Base-by-base conservation (phyloP, 1,140 invertebrate genomes). In the Plectus sambesii region DNA sequence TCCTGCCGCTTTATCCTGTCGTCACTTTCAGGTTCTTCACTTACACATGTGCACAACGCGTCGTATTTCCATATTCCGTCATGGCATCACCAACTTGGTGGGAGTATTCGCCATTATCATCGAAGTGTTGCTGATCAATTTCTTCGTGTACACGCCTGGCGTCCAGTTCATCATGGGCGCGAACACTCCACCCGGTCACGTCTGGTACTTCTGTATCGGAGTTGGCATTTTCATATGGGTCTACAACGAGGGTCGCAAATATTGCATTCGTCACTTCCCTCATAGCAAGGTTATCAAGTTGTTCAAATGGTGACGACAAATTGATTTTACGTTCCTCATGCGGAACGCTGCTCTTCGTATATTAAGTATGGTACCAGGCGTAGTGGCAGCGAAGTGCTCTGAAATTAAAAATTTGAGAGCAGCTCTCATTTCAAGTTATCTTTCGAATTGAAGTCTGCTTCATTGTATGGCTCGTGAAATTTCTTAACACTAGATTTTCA, bases 81-180 rank as follows among this genome's bases (percentile, higher is more conserved):
- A 66, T 30, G 63, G 63, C 15, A 48, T 66, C n/a, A 64, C 62
- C 12, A 66, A 66, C 43, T 41, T 66, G 24, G 56, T 66, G 17
- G 51, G 50, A 27, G 49, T 66, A 22, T 66, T 66, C 47, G 63
- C 63, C 9, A 55, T 69, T 3, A 55, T 68, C 24, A 69, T 66
- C 37, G 63, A 66, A 45, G 49, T 66, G 8, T 55, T 66, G 6
- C 35, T 66, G 17, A 54, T 66, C 15, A 67, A 69, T 44, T 25
- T 68, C 15, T 66, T 66, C 23, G 56, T 68, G 12, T 55, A 38
- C 29, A 44, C 44, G 3, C 63, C 63, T 9, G 58, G 60, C 40
- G 51, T 69, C 33, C 63, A 67, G 44, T 66, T 65, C 51, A 48
- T 66, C 15, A 68, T 66, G 65, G 63, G 66, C 23, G 66, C 66